Evolutionary conservation across 1,140 invertebrate genomes (phyloP).

Genomic region (Heterodera carotae): DNA sequence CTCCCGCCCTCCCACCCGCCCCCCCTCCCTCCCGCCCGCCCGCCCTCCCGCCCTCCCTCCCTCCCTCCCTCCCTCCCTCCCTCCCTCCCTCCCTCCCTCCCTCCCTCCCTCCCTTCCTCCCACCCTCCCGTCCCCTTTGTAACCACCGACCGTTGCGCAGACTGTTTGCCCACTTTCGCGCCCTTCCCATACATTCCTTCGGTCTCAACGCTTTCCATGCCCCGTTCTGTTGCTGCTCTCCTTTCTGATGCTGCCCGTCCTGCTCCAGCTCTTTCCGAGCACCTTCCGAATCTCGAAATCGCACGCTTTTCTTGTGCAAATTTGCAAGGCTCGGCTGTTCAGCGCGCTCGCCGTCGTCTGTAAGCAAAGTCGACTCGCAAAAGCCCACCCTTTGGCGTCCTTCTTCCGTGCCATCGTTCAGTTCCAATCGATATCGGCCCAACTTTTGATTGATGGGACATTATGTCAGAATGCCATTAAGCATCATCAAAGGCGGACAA

Average conservation of each 20-base stretch:
- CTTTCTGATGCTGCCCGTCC: slow-evolving; percentile 46
- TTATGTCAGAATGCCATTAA: neutral
- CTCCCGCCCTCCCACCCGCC: neutral
- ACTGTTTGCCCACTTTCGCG: neutral
- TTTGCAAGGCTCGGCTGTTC: slow-evolving; percentile 13
- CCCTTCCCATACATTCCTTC: neutral
- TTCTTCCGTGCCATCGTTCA: slow-evolving; percentile 40
- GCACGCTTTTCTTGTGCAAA: slow-evolving; percentile 43
- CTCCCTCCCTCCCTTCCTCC: no score
- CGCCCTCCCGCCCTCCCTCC: no score
- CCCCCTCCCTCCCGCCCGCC: no score
- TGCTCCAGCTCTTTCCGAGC: slow-evolving; percentile 25
- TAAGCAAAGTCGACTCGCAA: slow-evolving; percentile 2
- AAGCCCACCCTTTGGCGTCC: slow-evolving; percentile 11
- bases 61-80: no score
- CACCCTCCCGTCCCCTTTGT: no score
- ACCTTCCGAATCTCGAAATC: slow-evolving; percentile 44
- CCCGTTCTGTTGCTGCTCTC: slow-evolving; percentile 39
- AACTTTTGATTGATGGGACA: slow-evolving; percentile 33
- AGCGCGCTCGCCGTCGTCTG: neutral
- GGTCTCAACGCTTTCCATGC: neutral
- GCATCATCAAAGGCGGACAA: neutral
- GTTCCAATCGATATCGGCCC: slow-evolving; percentile 54
- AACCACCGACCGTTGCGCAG: neutral
- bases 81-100: no score